Conservation (phyloP, 2,113 vertebrate genomes). For the Capreolus pygargus region DNA sequence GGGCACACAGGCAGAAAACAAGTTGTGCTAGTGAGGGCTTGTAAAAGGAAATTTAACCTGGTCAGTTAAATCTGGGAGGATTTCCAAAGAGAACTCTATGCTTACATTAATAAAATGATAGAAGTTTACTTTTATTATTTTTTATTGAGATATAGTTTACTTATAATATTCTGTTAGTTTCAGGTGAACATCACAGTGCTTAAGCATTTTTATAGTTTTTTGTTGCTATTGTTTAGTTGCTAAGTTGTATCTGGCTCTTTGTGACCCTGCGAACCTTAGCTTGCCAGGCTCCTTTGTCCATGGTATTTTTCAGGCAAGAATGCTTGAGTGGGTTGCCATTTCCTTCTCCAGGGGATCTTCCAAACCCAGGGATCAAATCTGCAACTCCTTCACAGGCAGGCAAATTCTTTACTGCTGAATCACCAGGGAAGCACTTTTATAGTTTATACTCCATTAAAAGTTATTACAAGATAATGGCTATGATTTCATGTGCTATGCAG, state of each 20-base stretch:
- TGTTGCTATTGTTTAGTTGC: background rate
- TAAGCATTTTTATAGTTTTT: background rate
- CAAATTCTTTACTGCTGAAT: background rate
- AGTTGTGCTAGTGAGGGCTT: background rate
- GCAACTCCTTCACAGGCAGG: background rate
- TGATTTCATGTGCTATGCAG: background rate
- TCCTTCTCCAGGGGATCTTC: background rate
- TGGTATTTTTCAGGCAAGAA: background rate
- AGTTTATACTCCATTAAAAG: background rate
- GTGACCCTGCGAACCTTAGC: background rate
- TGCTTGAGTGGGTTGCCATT: background rate
- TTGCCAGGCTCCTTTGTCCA: background rate
- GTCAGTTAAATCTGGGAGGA: background rate
- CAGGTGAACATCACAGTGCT: background rate
- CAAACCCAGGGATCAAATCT: background rate
- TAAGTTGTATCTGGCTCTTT: background rate
- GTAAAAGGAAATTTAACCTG: background rate
- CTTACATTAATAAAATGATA: background rate
- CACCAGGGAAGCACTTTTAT: background rate
- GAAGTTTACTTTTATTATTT: background rate
- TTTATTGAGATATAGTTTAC: background rate
- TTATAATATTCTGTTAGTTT: background rate
- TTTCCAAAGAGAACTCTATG: background rate
- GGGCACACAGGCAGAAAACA: background rate
- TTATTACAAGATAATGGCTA: background rate